phyloP scores from a whole-genome alignment of 2,888 invertebrate genomes.

The Allolobophora icterica region DNA sequence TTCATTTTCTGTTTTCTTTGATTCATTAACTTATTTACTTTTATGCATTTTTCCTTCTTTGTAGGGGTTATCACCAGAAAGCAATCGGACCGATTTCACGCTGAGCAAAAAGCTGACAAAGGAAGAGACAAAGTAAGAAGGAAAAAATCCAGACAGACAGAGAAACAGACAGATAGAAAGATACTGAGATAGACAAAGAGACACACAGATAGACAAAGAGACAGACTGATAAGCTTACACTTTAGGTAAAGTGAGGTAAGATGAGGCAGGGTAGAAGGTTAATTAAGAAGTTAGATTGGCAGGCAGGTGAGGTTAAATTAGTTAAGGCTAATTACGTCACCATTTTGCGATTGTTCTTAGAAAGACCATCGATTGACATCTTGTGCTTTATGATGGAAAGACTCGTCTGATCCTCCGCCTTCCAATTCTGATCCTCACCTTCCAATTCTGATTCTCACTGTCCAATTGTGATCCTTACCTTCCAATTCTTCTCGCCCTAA shows the following conservation, averaged over 20 bases:
- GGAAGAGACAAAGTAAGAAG: slow-evolving; percentile 30
- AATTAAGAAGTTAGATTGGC: neutral
- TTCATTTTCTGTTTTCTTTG: neutral
- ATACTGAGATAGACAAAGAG: too few relatives aligned
- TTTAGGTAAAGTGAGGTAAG: neutral
- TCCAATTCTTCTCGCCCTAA: too few relatives aligned
- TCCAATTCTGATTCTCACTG: too few relatives aligned
- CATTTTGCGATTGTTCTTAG: too few relatives aligned
- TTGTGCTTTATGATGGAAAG: too few relatives aligned
- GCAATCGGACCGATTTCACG: slow-evolving; percentile 56
- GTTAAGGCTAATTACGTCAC: neutral
- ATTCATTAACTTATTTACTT: neutral
- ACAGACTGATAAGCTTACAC: neutral
- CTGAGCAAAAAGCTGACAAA: slow-evolving; percentile 48
- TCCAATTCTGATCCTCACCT: too few relatives aligned
- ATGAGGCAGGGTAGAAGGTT: neutral
- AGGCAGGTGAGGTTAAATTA: neutral
- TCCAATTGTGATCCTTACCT: too few relatives aligned
- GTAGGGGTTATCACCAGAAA: slow-evolving; percentile 57
- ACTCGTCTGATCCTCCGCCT: too few relatives aligned
- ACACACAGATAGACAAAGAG: neutral
- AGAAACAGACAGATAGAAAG: neutral
- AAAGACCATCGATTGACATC: too few relatives aligned
- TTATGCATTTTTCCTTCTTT: neutral
- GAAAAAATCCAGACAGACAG: neutral